Percentiles rank a stretch among this genome's conserved stretches.
Evolutionary conservation across 2,888 invertebrate species (phyloP).

Genomic region (Oligia latruncula): DNA sequence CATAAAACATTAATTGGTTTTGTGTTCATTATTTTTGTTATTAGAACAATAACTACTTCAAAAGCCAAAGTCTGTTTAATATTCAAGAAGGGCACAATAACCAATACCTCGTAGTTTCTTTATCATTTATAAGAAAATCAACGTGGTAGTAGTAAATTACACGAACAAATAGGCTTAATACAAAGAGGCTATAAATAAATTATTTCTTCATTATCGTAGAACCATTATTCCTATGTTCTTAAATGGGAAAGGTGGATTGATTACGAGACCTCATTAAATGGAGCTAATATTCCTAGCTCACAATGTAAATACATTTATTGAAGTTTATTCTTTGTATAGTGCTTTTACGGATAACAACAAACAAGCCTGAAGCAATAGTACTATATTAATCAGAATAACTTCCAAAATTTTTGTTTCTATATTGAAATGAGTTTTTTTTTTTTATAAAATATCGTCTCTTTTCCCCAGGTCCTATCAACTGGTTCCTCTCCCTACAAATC

Average conservation of each 20-base stretch:
- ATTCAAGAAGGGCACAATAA: not conserved
- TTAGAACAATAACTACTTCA: too few relatives aligned
- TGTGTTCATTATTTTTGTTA: not conserved
- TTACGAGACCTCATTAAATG: slow-evolving; percentile 15
- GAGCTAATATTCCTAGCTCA: slow-evolving; percentile 1
- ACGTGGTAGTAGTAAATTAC: slow-evolving; percentile 3
- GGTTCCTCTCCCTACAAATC: slow-evolving; percentile 85
- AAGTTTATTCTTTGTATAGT: slow-evolving; percentile 1
- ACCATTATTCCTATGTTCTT: slow-evolving; percentile 13
- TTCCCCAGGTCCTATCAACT: slow-evolving; percentile 85
- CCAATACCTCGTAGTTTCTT: not conserved
- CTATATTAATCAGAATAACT: not conserved
- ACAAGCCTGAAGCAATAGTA: not conserved
- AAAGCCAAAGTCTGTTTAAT: not conserved
- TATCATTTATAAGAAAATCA: not conserved
- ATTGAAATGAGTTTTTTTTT: not conserved
- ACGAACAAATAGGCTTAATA: slow-evolving; percentile 13
- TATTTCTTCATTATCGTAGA: slow-evolving; percentile 47
- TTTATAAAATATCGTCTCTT: not conserved
- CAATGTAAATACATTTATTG: slow-evolving; percentile 7
- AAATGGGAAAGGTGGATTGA: slow-evolving; percentile 14
- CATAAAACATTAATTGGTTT: not conserved
- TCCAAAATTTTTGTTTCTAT: not conserved
- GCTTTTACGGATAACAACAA: not conserved
- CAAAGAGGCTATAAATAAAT: slow-evolving; percentile 32